These are phyloP conservation scores for Tragelaphus oryx DNA, from an alignment of 2,797 vertebrate species.

Conservation along the genomic window DNA sequence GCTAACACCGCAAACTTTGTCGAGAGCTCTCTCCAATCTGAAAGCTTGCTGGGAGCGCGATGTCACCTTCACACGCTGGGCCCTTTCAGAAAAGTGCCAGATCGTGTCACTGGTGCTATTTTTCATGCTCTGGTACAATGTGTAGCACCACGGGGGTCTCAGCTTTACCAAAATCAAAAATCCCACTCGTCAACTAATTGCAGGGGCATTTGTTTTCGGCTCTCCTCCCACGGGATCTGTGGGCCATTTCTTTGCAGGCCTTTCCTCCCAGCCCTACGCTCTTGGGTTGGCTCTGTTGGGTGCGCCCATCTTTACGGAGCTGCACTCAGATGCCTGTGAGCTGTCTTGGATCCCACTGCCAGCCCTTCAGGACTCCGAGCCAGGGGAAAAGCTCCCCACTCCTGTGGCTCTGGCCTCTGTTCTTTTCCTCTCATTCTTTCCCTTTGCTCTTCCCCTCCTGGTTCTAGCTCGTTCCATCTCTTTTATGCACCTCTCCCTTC, in stretches of 20 bases:
- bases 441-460: background rate
- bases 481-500: background rate
- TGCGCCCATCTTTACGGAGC: conserved; percentile 41
- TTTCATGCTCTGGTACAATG: conserved; percentile 84
- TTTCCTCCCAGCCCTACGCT: conserved; percentile 14
- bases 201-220: conserved; percentile 51
- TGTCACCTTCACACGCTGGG: conserved; percentile 76
- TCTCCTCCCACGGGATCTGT: conserved; percentile 67
- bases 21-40: conserved; percentile 70
- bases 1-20: conserved; percentile 78
- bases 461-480: background rate
- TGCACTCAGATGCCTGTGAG: conserved; percentile 52
- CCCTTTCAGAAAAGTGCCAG: conserved; percentile 81
- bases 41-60: conserved; percentile 70
- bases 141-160: conserved; percentile 82
- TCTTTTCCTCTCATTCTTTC: background rate
- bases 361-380: conserved; percentile 60
- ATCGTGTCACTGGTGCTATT: conserved; percentile 86
- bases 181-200: conserved; percentile 71
- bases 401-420: background rate
- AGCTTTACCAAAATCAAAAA: conserved; percentile 78
- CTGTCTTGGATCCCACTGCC: conserved; percentile 62
- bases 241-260: conserved; percentile 43
- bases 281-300: conserved; percentile 67
- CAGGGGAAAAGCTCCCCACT: background rate